Conservation (phyloP, 2,113 vertebrate species). For the Mastomys coucha region DNA sequence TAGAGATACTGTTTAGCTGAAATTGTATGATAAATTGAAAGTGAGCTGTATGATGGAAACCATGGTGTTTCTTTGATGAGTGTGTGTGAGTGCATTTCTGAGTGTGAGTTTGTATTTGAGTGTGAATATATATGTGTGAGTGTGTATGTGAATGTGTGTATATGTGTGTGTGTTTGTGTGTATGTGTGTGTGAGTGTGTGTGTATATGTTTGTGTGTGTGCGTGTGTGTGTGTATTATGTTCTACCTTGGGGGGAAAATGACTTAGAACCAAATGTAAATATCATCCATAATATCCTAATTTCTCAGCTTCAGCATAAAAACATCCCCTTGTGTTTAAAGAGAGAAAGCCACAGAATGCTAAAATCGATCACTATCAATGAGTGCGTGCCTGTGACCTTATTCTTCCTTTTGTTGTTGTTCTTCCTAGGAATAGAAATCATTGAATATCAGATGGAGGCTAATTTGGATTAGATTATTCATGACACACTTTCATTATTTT, state of each 20-base stretch:
- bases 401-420: neutral
- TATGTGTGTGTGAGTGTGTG: no score
- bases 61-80: neutral
- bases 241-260: neutral
- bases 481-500: neutral
- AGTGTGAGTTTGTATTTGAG: no score
- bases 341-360: neutral
- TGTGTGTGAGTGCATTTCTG: neutral
- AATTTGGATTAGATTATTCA: conserved; percentile 41
- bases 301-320: conserved; percentile 39
- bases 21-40: conserved; percentile 32
- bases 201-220: no score
- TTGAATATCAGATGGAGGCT: neutral
- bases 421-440: neutral
- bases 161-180: no score
- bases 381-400: neutral
- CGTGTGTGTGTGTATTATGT: neutral
- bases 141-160: no score
- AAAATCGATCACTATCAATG: neutral
- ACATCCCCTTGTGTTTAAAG: neutral
- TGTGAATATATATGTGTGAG: no score
- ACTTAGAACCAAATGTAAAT: conserved; percentile 47
- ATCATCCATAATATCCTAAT: conserved; percentile 21
- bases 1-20: neutral
- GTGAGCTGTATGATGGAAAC: neutral